Percentiles rank a stretch among this genome's conserved stretches.
phyloP scores from a whole-genome alignment of 2,113 vertebrate genomes.

The Tragelaphus strepsiceros region DNA sequence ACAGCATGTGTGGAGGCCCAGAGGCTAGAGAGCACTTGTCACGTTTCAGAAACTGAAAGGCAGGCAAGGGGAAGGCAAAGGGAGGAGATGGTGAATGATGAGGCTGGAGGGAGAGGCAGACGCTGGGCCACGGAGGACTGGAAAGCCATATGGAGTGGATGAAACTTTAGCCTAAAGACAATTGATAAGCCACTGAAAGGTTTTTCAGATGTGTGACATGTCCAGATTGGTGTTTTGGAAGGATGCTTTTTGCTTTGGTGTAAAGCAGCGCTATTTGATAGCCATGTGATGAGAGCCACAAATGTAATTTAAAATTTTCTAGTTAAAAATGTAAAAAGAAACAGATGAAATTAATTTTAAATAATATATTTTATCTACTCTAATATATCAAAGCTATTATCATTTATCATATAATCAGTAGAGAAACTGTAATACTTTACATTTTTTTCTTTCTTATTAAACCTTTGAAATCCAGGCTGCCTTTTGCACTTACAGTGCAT shows the following conservation, averaged over 20 bases:
- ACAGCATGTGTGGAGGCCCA: background rate
- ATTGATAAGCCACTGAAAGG: background rate
- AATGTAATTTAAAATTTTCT: background rate
- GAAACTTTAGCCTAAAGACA: background rate
- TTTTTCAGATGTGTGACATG: background rate
- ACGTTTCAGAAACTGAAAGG: background rate
- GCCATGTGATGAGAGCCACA: background rate
- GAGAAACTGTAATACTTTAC: background rate
- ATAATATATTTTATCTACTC: background rate
- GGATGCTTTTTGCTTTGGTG: background rate
- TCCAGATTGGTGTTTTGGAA: slow-evolving; percentile 2
- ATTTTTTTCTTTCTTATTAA: background rate
- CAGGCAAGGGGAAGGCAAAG: background rate
- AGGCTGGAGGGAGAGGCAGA: background rate
- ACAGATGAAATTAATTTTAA: background rate
- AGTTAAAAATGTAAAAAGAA: background rate
- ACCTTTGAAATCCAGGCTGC: background rate
- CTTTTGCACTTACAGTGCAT: background rate
- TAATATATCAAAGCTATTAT: background rate
- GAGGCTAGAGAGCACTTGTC: background rate
- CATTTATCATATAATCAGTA: background rate
- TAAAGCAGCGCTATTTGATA: background rate
- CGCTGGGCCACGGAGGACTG: background rate
- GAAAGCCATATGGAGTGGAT: background rate
- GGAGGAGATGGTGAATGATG: background rate